Percentiles rank a stretch among this genome's conserved stretches.
These are phyloP conservation scores for Pempheris klunzingeri DNA, from an alignment of 2,797 vertebrate species.

Conservation along the genomic window DNA sequence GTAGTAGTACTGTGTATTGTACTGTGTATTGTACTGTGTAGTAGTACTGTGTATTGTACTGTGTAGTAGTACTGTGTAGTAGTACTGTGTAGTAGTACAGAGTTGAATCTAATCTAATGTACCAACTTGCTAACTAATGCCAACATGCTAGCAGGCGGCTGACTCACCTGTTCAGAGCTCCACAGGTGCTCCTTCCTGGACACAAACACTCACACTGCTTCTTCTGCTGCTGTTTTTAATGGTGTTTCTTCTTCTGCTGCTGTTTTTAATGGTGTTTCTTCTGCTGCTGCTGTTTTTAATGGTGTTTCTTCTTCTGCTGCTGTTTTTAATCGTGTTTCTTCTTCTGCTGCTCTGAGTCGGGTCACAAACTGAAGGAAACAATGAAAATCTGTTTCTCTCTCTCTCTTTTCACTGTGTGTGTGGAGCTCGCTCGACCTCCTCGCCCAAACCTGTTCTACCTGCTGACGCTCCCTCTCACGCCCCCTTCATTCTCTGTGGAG, in stretches of 20 bases:
- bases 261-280: too few species aligned
- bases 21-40: too few species aligned
- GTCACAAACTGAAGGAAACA: constrained; percentile 4
- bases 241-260: neutral
- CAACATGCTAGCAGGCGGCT: too few species aligned
- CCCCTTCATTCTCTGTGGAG: constrained; percentile 16
- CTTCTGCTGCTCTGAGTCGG: neutral
- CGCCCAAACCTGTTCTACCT: constrained; percentile 71
- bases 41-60: too few species aligned
- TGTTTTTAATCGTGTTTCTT: neutral
- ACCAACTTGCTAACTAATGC: too few species aligned
- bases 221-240: neutral
- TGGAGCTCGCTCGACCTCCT: constrained; percentile 45
- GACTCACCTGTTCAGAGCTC: constrained; percentile 41
- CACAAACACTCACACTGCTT: neutral
- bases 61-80: too few species aligned
- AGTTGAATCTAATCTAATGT: too few species aligned
- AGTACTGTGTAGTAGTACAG: too few species aligned
- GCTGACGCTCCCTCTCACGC: constrained; percentile 43
- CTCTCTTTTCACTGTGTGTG: constrained; percentile 27
- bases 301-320: neutral
- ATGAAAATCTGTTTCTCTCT: constrained; percentile 23
- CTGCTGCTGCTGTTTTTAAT: too few species aligned
- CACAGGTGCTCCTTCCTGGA: neutral
- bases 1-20: too few species aligned